Conservation (phyloP, 2,113 vertebrate species). For the Platanista minor region DNA sequence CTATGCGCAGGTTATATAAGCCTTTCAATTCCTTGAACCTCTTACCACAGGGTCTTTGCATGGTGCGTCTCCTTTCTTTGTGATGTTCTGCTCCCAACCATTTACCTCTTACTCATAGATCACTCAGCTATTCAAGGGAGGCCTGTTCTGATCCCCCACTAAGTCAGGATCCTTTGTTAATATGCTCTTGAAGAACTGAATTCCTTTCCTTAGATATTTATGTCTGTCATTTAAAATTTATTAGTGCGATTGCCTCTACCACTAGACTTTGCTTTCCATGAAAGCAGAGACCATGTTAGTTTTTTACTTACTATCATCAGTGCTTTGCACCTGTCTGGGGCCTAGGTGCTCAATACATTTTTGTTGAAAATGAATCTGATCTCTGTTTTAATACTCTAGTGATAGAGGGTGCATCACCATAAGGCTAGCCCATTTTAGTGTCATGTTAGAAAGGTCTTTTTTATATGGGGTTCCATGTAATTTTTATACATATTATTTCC, state of each 20-base stretch:
- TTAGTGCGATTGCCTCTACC: not conserved
- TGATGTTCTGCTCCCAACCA: not conserved
- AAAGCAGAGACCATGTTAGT: not conserved
- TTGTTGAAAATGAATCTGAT: slow-evolving; percentile 8
- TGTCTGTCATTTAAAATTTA: not conserved
- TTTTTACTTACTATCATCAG: not conserved
- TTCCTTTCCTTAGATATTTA: not conserved
- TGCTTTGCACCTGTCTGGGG: not conserved
- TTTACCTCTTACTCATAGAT: slow-evolving; percentile 19
- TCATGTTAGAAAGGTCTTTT: not conserved
- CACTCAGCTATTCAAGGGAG: not conserved
- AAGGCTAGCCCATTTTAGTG: not conserved
- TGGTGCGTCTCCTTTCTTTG: not conserved
- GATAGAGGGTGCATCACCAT: not conserved
- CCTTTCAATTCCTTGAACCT: slow-evolving; percentile 26
- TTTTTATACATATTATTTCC: not conserved
- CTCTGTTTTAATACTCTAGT: not conserved
- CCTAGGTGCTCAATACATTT: not conserved
- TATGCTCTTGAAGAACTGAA: not conserved
- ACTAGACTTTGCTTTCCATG: not conserved
- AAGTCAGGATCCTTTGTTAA: slow-evolving; percentile 20
- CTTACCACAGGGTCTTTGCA: not conserved
- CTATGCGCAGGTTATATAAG: slow-evolving; percentile 7
- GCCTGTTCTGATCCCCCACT: not conserved
- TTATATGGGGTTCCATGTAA: not conserved